Base-by-base conservation (phyloP, 2,113 vertebrate genomes). In the Triplophysa rosa region DNA sequence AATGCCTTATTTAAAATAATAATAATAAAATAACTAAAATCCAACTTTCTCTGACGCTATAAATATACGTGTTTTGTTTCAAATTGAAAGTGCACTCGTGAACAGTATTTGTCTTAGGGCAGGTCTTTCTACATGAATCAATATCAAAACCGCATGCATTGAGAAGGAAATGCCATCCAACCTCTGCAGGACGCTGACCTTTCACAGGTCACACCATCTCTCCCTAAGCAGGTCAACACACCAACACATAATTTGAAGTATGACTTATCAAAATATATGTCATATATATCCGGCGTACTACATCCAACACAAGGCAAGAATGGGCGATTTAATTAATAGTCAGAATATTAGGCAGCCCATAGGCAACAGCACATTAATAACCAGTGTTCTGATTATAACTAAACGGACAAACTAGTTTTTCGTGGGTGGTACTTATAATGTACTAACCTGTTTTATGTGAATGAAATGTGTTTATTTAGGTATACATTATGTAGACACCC, bases 61-160 rank as follows among this genome's bases (percentile, higher is more conserved):
- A 56, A 56, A 56, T 7, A n/a, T 19, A 56, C 13, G 14, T 17
- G 47, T 52, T 61, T 33, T 63, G 14, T 14, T 80, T 24, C 12
- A 56, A 63, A 10, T 52, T 17, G 26, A 72, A 65, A 14, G 33
- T 24, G 29, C 42, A 21, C 61, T 68, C 24, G 29, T 69, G 89
- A 86, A 90, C 63, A 83, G 85, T 72, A 64, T 81, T 71, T 87
- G 91, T 90, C 82, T 88, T 88, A 83, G 85, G 87, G 87, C 90
- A 89, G 91, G 93, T 95, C 94, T 93, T 94, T 87, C 91, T 92
- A 87, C 40, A 49, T 68, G 93, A 94, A 96, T 97, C 95, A 93
- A 96, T 97, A 95, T 92, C 90, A 78, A 85, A 94, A 79, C 95
- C 94, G 94, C 93, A 88, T 94, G 95, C 86, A 92, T 88, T 85